Percentiles rank a stretch among this genome's conserved stretches.
Evolutionary conservation across 2,113 vertebrate genomes (phyloP).

Genomic region (Microtus richardsoni): DNA sequence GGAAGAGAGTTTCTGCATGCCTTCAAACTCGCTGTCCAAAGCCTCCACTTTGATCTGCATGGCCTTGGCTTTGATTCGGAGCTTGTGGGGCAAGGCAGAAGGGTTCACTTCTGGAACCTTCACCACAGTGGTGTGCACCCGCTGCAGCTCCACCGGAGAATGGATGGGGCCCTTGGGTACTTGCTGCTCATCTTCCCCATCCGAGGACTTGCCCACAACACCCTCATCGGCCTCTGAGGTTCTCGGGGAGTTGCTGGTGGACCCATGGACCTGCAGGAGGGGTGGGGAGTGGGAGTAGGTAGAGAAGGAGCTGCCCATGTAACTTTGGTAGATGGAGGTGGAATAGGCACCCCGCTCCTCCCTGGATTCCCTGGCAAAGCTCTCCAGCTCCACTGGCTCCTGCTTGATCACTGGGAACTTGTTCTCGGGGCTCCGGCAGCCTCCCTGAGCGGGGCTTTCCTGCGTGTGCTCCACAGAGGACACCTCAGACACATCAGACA

Average conservation of each 20-base stretch:
- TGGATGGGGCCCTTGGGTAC: constrained; percentile 94
- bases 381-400: constrained; percentile 90
- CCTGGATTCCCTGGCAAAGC: constrained; percentile 85
- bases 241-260: constrained; percentile 94
- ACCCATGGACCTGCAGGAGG: constrained; percentile 90
- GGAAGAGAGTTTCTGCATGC: constrained; percentile 88
- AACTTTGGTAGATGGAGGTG: constrained; percentile 90
- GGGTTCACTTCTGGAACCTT: constrained; percentile 93
- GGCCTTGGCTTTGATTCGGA: constrained; percentile 95
- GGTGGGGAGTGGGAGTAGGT: constrained; percentile 91
- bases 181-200: constrained; percentile 97
- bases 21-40: constrained; percentile 92
- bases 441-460: constrained; percentile 80
- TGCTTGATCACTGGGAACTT: constrained; percentile 92
- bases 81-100: constrained; percentile 97
- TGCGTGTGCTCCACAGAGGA: constrained; percentile 84
- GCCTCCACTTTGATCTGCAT: constrained; percentile 96
- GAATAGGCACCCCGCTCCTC: constrained; percentile 88
- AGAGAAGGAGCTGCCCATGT: constrained; percentile 87
- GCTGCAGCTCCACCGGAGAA: constrained; percentile 90
- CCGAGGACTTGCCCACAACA: constrained; percentile 92
- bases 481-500: constrained; percentile 89
- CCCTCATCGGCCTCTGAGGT: constrained; percentile 94
- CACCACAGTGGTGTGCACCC: constrained; percentile 88
- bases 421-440: constrained; percentile 86